These are phyloP conservation scores for Coturnix japonica DNA, from an alignment of 2,113 vertebrate species.

Conservation along the genomic window DNA sequence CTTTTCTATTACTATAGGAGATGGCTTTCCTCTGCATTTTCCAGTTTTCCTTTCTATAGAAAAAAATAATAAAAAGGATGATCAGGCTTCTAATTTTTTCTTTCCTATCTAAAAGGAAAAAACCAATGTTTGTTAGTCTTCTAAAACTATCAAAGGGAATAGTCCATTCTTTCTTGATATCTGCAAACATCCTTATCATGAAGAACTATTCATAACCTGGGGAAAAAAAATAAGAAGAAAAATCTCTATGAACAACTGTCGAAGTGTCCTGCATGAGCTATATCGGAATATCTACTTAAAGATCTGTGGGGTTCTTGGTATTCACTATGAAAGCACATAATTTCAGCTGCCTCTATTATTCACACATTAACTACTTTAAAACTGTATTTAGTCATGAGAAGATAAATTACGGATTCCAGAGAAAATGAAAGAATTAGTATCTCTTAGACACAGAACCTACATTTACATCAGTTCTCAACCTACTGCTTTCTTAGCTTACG, in stretches of 20 bases:
- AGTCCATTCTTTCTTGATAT: background rate
- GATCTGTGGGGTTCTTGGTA: background rate
- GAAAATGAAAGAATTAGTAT: background rate
- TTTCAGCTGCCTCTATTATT: background rate
- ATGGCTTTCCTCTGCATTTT: background rate
- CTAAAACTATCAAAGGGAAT: background rate
- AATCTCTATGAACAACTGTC: background rate
- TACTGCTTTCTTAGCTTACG: background rate
- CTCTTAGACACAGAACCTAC: background rate
- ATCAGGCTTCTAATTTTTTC: background rate
- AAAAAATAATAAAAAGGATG: background rate
- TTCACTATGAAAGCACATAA: background rate
- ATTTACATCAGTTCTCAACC: background rate
- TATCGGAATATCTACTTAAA: background rate
- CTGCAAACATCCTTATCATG: background rate
- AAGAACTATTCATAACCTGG: background rate
- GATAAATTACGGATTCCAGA: background rate
- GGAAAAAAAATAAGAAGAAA: no score
- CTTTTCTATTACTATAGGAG: background rate
- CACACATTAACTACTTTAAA: background rate
- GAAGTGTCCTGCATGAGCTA: background rate
- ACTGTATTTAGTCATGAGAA: background rate
- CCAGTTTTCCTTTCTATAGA: background rate
- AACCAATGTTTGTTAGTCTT: background rate
- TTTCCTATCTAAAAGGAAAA: background rate